Percentiles rank a stretch among this genome's conserved stretches.
phyloP scores from a whole-genome alignment of 2,797 vertebrate species.

The Vespertilio murinus region DNA sequence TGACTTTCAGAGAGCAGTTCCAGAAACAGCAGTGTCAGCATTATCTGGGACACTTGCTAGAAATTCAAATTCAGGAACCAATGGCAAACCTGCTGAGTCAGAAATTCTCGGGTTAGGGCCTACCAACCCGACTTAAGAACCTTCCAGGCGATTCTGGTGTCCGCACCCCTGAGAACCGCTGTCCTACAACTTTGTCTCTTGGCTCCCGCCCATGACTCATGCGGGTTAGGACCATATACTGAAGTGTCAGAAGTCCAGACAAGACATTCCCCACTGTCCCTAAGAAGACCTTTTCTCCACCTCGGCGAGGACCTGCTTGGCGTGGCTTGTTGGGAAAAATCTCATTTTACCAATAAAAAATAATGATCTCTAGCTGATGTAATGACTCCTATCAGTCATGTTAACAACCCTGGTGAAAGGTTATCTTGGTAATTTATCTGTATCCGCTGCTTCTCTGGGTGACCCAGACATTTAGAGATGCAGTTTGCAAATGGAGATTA shows the following conservation, averaged over 20 bases:
- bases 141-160: neutral
- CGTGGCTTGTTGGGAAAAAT: conserved; percentile 54
- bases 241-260: neutral
- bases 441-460: conserved; percentile 15
- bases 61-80: neutral
- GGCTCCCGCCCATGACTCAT: neutral
- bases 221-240: neutral
- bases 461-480: conserved; percentile 60
- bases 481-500: conserved; percentile 42
- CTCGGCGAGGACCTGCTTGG: neutral
- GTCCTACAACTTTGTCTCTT: neutral
- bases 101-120: neutral
- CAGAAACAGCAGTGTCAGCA: neutral
- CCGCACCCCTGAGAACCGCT: neutral
- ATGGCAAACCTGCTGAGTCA: neutral
- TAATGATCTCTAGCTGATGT: conserved; percentile 67
- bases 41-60: neutral
- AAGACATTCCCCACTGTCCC: neutral
- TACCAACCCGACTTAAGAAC: neutral
- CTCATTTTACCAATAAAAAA: conserved; percentile 72
- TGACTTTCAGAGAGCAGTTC: neutral
- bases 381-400: conserved; percentile 71
- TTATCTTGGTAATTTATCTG: conserved; percentile 71
- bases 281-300: neutral
- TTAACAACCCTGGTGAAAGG: conserved; percentile 77